A percentile compares a stretch with the other conserved stretches of the same genome.
These are phyloP conservation scores for Gorsachius goisagi DNA, from an alignment of 2,113 vertebrate species.

Conservation along the genomic window DNA sequence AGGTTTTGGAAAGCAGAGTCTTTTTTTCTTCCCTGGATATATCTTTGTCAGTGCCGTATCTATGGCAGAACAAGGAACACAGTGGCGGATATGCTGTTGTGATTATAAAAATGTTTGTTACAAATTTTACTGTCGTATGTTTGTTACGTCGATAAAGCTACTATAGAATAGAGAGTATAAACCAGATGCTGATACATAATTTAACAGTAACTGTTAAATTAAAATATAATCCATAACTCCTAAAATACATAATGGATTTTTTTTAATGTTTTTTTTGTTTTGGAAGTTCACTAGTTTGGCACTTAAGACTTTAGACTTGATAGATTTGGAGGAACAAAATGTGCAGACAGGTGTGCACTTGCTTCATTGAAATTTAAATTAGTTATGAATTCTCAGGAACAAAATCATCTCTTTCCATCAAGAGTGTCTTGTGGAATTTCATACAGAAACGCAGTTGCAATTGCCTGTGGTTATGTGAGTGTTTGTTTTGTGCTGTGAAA, in stretches of 20 bases:
- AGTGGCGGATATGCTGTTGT: neutral
- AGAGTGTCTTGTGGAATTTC: neutral
- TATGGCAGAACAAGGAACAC: neutral
- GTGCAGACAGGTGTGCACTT: conserved; percentile 10
- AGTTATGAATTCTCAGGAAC: neutral
- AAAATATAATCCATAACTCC: neutral
- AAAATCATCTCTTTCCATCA: neutral
- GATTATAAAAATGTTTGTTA: neutral
- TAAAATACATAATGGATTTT: neutral
- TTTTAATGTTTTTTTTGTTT: neutral
- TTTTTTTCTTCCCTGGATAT: neutral
- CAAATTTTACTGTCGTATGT: neutral
- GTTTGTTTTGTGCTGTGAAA: neutral
- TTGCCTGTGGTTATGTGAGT: neutral
- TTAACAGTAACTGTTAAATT: neutral
- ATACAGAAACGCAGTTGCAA: neutral
- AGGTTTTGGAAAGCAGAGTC: neutral
- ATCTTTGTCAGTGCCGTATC: neutral
- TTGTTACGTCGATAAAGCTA: neutral
- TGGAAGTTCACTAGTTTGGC: neutral
- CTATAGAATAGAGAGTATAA: neutral
- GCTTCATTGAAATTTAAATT: conserved; percentile 47
- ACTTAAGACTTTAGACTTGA: neutral
- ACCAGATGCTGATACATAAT: neutral
- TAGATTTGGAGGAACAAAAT: neutral